Conservation (phyloP, 2,797 vertebrate species). For the Clarias platycephalus region DNA sequence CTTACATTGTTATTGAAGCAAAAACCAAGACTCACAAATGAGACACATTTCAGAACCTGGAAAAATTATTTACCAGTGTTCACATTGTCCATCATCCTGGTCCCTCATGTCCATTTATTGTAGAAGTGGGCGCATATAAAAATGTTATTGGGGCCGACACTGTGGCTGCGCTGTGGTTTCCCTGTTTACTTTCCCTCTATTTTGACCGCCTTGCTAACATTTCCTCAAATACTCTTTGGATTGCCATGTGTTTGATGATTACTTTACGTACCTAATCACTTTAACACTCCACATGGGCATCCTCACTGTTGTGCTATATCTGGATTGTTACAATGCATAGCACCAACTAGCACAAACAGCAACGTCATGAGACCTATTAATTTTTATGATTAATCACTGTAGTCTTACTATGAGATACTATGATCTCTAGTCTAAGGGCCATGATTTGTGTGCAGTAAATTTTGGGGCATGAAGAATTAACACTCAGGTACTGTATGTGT, state of each 20-base stretch:
- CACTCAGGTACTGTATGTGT: no score
- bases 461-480: background rate
- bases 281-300: background rate
- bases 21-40: background rate
- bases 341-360: background rate
- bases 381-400: background rate
- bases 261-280: background rate
- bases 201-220: background rate
- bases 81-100: background rate
- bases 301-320: background rate
- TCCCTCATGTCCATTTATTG: background rate
- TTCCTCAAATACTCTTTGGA: background rate
- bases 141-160: background rate
- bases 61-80: background rate
- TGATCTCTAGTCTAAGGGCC: background rate
- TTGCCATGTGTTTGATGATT: background rate
- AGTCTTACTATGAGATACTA: background rate
- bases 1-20: background rate
- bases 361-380: background rate
- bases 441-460: background rate
- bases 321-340: background rate
- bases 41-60: background rate
- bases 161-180: background rate
- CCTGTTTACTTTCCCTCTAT: background rate
- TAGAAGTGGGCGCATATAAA: background rate